Base-by-base conservation (phyloP, 2,113 vertebrate species). In the Gopherus evgoodei region DNA sequence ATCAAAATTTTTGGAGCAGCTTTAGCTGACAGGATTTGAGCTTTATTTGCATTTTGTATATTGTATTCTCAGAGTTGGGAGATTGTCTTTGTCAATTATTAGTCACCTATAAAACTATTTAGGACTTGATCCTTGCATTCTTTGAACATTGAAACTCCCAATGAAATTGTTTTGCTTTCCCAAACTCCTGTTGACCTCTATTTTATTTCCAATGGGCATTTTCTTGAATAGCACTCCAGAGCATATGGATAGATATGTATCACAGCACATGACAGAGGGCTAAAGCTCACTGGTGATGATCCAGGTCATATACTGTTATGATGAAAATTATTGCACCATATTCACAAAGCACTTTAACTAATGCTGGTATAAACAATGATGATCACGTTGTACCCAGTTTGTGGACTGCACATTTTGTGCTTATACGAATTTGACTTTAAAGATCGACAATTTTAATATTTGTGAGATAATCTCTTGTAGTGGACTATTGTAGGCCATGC, bases 61-160 rank as follows among this genome's bases (percentile, higher is more conserved):
- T 57, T 90, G 29, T 44, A 9, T 86, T 81, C 53, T 52, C n/a
- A 3, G 5, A 53, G 17, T 29, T 79, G 16, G 22, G 24, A 81
- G 50, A 52, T 91, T 78, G 35, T 59, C 25, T 42, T 84, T 88
- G 83, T 4, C 6, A 75, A 14, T 0, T 89, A 82, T 52, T 54
- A 81, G 47, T 29, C 52, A 0, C 0, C 44, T 79, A 9, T 25
- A 47, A 44, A 53, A 38, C 50, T 38, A 87, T 3, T n/a, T 53
- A 21, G 53, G 75, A 65, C 3, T 79, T 82, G 35, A 79, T 84
- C 27, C 53, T 52, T 83, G 12, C 29, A 27, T 49, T 72, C 38
- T 49, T n/a, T 25, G 13, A 14, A 50, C 1, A 38, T 38, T 3
- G 21, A 79, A 81, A 57, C 21, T 12, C 9, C 52, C 17, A 83